Evolutionary conservation across 2,797 vertebrate genomes (phyloP).

Genomic region (Semaprochilodus insignis): DNA sequence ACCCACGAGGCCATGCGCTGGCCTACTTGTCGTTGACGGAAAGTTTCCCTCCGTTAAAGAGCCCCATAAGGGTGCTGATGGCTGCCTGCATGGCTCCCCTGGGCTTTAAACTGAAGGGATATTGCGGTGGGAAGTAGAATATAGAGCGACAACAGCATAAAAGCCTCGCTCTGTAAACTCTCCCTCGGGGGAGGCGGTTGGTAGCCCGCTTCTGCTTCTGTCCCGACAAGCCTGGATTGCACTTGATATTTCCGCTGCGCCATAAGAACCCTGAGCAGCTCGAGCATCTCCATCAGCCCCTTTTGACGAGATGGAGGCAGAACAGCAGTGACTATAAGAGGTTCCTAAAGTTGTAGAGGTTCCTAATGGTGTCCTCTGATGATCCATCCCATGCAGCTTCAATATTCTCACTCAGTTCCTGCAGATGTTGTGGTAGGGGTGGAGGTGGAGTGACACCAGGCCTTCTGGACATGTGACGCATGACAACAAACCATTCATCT

Average conservation of each 20-base stretch:
- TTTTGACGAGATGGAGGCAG: constrained; percentile 30
- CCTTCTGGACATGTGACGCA: no score
- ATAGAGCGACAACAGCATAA: constrained; percentile 20
- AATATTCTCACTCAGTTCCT: no score
- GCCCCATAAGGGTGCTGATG: constrained; percentile 32
- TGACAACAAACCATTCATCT: no score
- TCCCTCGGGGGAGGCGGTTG: constrained; percentile 5
- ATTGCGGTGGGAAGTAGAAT: constrained; percentile 24
- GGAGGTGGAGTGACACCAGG: no score
- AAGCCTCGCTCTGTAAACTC: constrained; percentile 30
- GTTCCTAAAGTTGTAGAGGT: neutral
- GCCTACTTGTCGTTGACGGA: constrained; percentile 13
- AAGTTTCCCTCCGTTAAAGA: constrained; percentile 24
- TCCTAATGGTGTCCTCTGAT: neutral
- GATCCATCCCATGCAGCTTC: no score
- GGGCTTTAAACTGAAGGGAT: constrained; percentile 34
- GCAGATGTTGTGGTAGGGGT: no score
- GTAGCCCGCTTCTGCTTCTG: constrained; percentile 10
- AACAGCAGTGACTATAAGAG: neutral
- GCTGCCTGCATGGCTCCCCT: constrained; percentile 16
- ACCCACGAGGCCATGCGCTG: neutral
- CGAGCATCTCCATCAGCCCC: constrained; percentile 5
- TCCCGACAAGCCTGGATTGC: neutral
- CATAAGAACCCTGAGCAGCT: neutral
- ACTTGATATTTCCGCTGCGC: neutral